These are phyloP conservation scores for Ommatoiulus sabulosus DNA, from an alignment of 2,888 invertebrate species.

Conservation along the genomic window DNA sequence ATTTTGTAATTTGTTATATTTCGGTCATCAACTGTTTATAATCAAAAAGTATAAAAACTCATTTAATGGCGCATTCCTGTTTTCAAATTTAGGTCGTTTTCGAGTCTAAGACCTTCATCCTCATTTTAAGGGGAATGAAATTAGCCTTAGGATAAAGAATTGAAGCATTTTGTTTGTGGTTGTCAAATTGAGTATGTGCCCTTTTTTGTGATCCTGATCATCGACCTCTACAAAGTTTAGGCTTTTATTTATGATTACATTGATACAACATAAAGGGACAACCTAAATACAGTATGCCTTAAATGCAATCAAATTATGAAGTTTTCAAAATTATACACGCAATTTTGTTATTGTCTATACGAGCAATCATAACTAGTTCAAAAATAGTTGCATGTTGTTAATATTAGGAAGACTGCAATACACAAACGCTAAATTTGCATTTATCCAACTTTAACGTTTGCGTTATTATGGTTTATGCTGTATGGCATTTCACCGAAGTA, in stretches of 20 bases:
- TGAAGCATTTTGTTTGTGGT: background rate
- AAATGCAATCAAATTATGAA: background rate
- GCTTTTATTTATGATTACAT: background rate
- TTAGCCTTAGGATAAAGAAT: background rate
- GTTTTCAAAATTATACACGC: background rate
- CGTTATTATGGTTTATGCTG: no score
- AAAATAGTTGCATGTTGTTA: no score
- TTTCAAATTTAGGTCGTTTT: constrained; percentile 30
- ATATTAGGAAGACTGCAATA: no score
- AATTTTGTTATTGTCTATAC: no score
- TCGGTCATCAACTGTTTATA: constrained; percentile 27
- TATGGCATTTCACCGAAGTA: no score
- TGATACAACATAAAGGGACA: background rate
- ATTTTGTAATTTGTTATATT: background rate
- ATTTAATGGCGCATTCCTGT: background rate
- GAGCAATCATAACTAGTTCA: no score
- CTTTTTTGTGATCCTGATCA: constrained; percentile 29
- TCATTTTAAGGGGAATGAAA: constrained; percentile 31
- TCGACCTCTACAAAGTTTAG: background rate
- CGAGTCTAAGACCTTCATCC: constrained; percentile 36
- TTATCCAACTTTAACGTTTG: no score
- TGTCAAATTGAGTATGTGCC: constrained; percentile 35
- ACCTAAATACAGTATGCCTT: background rate
- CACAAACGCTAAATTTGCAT: no score
- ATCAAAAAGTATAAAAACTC: background rate